Evolutionary conservation across 2,113 vertebrate species (phyloP), one percentile per base, ranked within the genome.

Genomic region (Nibea coibor): DNA sequence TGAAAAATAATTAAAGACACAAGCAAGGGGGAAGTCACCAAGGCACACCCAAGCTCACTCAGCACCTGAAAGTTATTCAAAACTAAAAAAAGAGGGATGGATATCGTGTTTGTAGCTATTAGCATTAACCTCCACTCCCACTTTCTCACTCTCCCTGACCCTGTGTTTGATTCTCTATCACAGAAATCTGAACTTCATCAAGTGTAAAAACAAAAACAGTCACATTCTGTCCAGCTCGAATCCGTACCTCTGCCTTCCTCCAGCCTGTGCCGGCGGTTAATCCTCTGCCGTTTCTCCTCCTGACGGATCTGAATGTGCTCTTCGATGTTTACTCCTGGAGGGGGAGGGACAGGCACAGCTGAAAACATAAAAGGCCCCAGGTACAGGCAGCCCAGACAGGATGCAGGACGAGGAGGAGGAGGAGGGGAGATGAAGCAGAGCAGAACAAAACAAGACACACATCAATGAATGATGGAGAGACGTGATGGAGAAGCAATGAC

Each of bases 261-360:
- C 91, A 99, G 68, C 75, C 97, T 95, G 76, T 99, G 97, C 16
- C 98, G 96, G 71, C 98, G 96, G 81, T 97, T 98, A 80, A 99
- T 96, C 72, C 98, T 96, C 28, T 99, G 98, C 0, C 98, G 94
- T 79, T 99, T 99, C 92, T 99, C 98, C 88, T 99, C 98, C 94
- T 99, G 97, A 3, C 97, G 94, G 85, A 99, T 95, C 88, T 99
- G 98, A 94, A 99, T 97, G 88, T 99, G 97, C 82, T 99, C 98
- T 93, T 99, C 98, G 84, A 99, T 99, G 91, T 99, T 99, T 90
- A 99, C 98, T 78, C 98, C 97, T 93, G 97, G 97, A 89, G 93
- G 94, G 89, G 97, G 96, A 92, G 95, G 95, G 92, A 99, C 97
- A 95, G 97, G 97, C 83, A 99, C 97, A 96, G 97, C 97, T 99